Conservation (phyloP, 2,113 vertebrate species). For the Rhea pennata region DNA sequence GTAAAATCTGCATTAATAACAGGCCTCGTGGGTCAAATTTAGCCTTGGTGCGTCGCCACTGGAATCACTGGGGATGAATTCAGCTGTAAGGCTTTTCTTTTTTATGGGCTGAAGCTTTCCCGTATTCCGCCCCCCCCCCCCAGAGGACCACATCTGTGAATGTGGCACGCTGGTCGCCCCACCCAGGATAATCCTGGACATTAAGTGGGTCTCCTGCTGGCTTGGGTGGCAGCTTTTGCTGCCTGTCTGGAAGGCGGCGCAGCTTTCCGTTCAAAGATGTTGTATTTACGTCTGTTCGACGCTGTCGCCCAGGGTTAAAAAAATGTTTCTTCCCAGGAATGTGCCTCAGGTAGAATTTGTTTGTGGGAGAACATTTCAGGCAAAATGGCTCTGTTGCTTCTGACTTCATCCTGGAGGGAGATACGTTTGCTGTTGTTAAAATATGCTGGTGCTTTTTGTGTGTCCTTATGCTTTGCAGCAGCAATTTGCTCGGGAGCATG, state of each 20-base stretch:
- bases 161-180: accelerated
- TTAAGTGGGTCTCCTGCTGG: neutral
- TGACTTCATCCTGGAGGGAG: too few species aligned
- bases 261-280: accelerated
- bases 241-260: accelerated
- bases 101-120: neutral
- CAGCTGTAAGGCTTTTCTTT: neutral
- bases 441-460: too few species aligned
- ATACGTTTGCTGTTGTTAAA: too few species aligned
- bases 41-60: accelerated
- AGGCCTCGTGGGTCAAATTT: neutral
- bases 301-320: neutral
- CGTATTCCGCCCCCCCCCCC: neutral
- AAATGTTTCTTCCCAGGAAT: neutral
- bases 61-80: neutral
- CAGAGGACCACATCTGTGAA: neutral
- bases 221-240: accelerated
- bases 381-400: too few species aligned
- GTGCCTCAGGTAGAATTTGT: neutral
- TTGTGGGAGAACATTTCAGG: too few species aligned
- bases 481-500: neutral
- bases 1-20: neutral
- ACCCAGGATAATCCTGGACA: accelerated
- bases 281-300: neutral
- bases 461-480: neutral